Evolutionary conservation across 2,888 invertebrate genomes (phyloP).

Genomic region (Morpho achilles): DNA sequence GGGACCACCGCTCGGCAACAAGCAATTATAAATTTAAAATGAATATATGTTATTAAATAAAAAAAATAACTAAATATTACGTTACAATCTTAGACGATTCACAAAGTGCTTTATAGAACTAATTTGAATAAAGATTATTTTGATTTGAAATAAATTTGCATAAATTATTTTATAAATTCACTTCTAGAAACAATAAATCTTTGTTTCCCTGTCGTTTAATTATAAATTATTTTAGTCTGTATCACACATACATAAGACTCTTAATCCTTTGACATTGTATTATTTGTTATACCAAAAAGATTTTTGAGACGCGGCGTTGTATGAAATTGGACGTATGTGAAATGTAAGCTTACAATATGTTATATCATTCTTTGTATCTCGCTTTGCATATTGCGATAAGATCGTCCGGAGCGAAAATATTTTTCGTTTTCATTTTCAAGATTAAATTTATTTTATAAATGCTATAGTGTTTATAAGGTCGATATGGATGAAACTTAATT

Average conservation of each 20-base stretch:
- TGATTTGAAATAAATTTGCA: too few relatives aligned
- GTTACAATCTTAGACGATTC: too few relatives aligned
- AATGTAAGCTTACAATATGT: conserved; percentile 25
- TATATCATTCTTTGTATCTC: conserved; percentile 18
- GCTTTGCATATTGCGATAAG: conserved; percentile 22
- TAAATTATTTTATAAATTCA: neutral
- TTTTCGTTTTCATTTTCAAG: conserved; percentile 3
- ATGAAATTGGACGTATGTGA: conserved; percentile 29
- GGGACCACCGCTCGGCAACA: too few relatives aligned
- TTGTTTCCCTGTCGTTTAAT: neutral
- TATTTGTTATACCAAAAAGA: conserved; percentile 23
- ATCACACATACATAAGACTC: conserved; percentile 11
- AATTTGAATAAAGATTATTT: too few relatives aligned
- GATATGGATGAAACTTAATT: too few relatives aligned
- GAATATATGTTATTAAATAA: too few relatives aligned
- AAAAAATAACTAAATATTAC: too few relatives aligned
- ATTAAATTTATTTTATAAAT: neutral
- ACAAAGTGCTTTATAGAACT: too few relatives aligned
- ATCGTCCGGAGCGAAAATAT: conserved; percentile 15
- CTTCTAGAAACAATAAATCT: conserved; percentile 3
- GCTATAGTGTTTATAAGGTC: too few relatives aligned
- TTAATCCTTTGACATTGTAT: conserved; percentile 11
- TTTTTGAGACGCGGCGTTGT: conserved; percentile 25
- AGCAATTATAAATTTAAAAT: too few relatives aligned
- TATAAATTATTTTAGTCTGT: conserved; percentile 10